Conservation (phyloP, 1,140 invertebrate genomes). For the Danaus melanippus region DNA sequence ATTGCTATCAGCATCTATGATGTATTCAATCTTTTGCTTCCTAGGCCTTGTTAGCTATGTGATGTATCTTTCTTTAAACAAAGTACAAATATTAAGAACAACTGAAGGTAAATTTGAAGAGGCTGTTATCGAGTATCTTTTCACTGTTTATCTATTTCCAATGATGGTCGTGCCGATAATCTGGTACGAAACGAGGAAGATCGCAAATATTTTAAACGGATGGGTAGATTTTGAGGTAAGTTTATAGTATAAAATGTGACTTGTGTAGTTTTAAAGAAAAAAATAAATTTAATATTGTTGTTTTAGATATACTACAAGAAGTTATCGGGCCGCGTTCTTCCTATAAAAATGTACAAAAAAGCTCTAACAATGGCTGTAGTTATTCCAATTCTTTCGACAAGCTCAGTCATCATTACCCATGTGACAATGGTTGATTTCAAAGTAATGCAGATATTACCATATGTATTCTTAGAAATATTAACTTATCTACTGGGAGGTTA, state of each 20-base stretch:
- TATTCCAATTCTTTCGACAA: conserved; percentile 73
- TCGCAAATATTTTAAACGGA: conserved; percentile 73
- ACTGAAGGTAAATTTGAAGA: conserved; percentile 79
- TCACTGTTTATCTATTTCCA: conserved; percentile 77
- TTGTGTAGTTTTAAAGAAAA: conserved; percentile 1
- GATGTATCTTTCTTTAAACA: conserved; percentile 73
- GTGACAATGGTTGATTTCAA: conserved; percentile 77
- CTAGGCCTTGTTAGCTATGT: conserved; percentile 68
- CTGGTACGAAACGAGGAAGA: conserved; percentile 76
- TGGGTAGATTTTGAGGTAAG: conserved; percentile 76
- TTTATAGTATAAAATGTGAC: conserved; percentile 1
- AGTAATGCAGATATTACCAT: conserved; percentile 75
- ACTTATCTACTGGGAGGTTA: conserved; percentile 76
- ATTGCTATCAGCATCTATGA: conserved; percentile 67
- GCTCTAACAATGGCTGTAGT: conserved; percentile 67
- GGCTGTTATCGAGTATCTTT: conserved; percentile 79
- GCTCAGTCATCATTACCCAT: conserved; percentile 76
- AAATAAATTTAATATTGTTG: background rate
- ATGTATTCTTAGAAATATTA: conserved; percentile 76
- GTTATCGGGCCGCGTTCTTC: conserved; percentile 64
- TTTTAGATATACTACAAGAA: conserved; percentile 70
- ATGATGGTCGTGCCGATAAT: conserved; percentile 74
- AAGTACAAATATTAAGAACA: conserved; percentile 73
- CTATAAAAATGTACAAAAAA: conserved; percentile 66
- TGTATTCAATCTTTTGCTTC: conserved; percentile 73